phyloP scores from a whole-genome alignment of 2,113 vertebrate species.

The Corythaeola cristata region DNA sequence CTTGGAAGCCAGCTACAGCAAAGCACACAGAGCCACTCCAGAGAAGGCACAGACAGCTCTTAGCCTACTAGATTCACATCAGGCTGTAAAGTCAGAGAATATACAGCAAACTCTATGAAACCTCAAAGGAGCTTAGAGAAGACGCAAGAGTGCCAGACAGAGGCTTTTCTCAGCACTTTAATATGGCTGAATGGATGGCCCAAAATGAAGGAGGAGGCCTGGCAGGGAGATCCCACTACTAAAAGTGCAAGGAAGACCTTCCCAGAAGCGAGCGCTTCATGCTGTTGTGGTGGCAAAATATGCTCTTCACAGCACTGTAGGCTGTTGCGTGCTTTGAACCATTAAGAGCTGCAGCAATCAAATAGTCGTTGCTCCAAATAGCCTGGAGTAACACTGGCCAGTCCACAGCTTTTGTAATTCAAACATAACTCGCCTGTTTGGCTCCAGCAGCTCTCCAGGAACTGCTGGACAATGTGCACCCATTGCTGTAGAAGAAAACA shows the following conservation, averaged over 20 bases:
- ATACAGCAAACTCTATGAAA: background rate
- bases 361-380: background rate
- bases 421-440: background rate
- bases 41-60: background rate
- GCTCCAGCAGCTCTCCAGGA: slow-evolving; percentile 8
- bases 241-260: background rate
- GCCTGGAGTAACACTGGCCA: background rate
- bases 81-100: background rate
- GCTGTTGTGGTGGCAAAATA: background rate
- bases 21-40: background rate
- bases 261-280: accelerated
- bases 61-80: background rate
- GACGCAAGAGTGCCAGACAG: background rate
- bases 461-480: background rate
- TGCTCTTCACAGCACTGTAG: background rate
- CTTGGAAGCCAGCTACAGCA: background rate
- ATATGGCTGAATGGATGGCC: background rate
- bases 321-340: background rate
- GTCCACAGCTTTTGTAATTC: background rate
- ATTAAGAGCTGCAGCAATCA: background rate
- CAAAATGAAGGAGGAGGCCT: background rate
- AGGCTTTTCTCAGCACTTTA: background rate
- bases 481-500: background rate
- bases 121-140: background rate
- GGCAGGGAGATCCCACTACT: background rate